Base-by-base conservation (phyloP, 1,140 invertebrate genomes). In the Drosophila ironensis region DNA sequence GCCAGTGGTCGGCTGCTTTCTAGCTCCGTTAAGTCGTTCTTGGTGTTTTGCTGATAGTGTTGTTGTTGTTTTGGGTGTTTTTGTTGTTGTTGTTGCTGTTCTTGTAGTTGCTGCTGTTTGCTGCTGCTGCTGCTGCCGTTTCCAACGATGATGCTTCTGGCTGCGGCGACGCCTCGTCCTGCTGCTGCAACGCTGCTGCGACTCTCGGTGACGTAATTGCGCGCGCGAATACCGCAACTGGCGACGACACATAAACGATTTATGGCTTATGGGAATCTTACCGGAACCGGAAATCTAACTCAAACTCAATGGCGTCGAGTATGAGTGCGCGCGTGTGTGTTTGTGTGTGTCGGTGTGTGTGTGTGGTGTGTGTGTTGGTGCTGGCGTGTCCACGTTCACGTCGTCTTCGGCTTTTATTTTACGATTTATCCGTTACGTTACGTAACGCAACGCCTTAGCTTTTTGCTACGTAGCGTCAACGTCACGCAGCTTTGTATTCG, bases 21-120 rank as follows among this genome's bases (percentile, higher is more conserved):
- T 84, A 82, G 78, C 78, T 84, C 78, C 80, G 80, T 86, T 86
- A 78, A 64, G 78, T 87, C 77, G 77, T 81, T 81, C 51, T 54
- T 35, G 59, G 57, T n/a, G n/a, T 56, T 30, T 19, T 45, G 35
- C 28, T 51, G 50, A 33, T 25, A 56, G 14, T 30, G 52, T 11
- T 42, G 40, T 28, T 37, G 48, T 30, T 53, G 35, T 25, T 33
- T 20, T 24, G 48, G 47, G 8, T 24, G 35, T 19, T 59, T 33
- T 9, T 25, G 41, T 33, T 64, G 16, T 24, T 19, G 27, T 42
- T 14, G 35, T 19, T 20, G 38, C 24, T 45, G 41, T 22, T 45
- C 20, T 14, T 66, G 41, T 38, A 17, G 12, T 22, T 46, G 20
- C 14, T n/a, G 33, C 16, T 37, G 33, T 12, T 3, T 22, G 20